These are phyloP conservation scores for Catharus ustulatus DNA, from an alignment of 2,797 vertebrate genomes.

Conservation along the genomic window DNA sequence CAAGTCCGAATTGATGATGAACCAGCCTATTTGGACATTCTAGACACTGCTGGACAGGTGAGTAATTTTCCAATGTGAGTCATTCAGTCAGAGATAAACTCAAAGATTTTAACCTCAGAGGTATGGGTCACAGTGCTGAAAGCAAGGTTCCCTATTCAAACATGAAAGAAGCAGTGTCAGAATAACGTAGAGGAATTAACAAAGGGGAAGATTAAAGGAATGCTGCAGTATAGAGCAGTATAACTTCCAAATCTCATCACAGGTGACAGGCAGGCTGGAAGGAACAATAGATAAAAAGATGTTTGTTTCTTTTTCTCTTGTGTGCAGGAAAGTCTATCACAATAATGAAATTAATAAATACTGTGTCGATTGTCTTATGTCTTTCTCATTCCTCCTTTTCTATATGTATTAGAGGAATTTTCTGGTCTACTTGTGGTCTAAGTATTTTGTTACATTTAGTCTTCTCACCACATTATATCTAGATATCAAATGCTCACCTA, in stretches of 20 bases:
- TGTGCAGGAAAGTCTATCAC: neutral
- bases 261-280: neutral
- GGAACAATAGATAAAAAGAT: neutral
- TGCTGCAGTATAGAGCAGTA: neutral
- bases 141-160: neutral
- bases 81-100: neutral
- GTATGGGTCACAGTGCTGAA: neutral
- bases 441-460: neutral
- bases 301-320: neutral
- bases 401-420: neutral
- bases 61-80: neutral
- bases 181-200: neutral
- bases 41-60: slow-evolving; percentile 80
- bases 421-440: neutral
- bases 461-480: neutral
- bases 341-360: neutral
- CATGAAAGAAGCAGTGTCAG: neutral
- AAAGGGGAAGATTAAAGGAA: neutral
- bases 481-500: neutral
- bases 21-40: slow-evolving; percentile 77
- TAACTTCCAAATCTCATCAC: neutral
- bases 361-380: fast-evolving
- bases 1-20: slow-evolving; percentile 77
- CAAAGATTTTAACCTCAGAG: neutral
- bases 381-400: neutral